Base-by-base conservation (phyloP, 2,797 vertebrate genomes). In the Hemitrygon akajei region DNA sequence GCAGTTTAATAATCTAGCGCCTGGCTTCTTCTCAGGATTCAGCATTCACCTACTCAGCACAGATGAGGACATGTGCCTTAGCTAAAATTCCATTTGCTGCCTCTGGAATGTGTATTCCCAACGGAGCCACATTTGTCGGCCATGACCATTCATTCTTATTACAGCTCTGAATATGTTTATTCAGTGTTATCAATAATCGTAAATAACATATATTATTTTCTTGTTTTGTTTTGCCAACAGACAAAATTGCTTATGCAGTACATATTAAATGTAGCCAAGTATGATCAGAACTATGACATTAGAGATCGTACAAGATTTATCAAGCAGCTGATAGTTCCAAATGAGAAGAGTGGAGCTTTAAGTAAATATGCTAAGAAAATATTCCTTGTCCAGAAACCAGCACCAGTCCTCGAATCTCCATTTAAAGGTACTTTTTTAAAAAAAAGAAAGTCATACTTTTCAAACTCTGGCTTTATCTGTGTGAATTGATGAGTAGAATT, bases 211-310 rank as follows among this genome's bases (percentile, higher is more conserved):
- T 96, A 97, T 97, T 98, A 96, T 97, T 95, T 95, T 96, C 95
- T 96, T 96, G 95, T 96, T 96, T 95, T 96, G 94, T 94, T 96
- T 96, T 96, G 40, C 93, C 73, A 63, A 63, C 96, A 99, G 99
- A 99, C 99, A 95, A 99, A 99, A 97, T 97, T 99, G 96, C 97
- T 99, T 97, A 99, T 98, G 95, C 99, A 99, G 97, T 99, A 99
- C 94, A 98, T 99, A 96, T 97, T 99, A 96, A 99, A 99, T 97
- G 97, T 99, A 94, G 97, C 98, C 95, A 99, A 98, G 95, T 99
- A 99, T 94, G 99, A 99, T 98, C 98, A 98, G 97, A 99, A 97
- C 98, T 99, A 99, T 93, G 99, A 99, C 96, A 99, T 99, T 97
- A 96, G 99, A 96, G 99, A 99, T 96, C 98, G 98, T 95, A 99